A percentile compares a stretch with the other conserved stretches of the same genome.
These are phyloP conservation scores for Sialis fuliginosa DNA, from an alignment of 2,888 invertebrate genomes.

Conservation along the genomic window DNA sequence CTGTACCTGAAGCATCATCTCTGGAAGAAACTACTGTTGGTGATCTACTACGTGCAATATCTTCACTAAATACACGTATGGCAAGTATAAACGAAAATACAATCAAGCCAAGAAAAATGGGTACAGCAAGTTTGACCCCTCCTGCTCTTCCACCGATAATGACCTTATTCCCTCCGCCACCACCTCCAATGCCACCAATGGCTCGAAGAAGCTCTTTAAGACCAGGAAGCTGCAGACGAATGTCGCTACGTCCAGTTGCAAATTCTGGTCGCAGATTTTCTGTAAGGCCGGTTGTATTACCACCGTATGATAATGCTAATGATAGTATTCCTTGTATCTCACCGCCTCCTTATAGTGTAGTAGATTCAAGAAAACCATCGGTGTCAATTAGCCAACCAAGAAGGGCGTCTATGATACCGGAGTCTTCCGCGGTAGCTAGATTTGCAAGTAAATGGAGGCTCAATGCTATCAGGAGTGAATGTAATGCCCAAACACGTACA, in stretches of 20 bases:
- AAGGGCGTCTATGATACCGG: constrained; percentile 12
- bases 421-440: constrained; percentile 11
- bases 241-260: constrained; percentile 16
- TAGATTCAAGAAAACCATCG: constrained; percentile 21
- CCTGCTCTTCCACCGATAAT: constrained; percentile 28
- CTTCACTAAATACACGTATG: constrained; percentile 41
- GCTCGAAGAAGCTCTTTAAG: constrained; percentile 22
- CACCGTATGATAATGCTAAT: constrained; percentile 28
- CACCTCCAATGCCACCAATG: constrained; percentile 10
- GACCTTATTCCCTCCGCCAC: constrained; percentile 25
- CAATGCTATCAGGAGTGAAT: constrained; percentile 3
- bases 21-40: constrained; percentile 70
- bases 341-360: not conserved
- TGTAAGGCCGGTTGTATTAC: constrained; percentile 19
- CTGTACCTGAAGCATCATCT: constrained; percentile 32
- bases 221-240: constrained; percentile 11
- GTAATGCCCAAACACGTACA: constrained; percentile 7
- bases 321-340: constrained; percentile 17
- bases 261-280: constrained; percentile 6
- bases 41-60: constrained; percentile 60
- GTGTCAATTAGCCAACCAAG: constrained; percentile 23
- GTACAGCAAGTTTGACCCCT: constrained; percentile 31
- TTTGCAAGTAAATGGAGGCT: constrained; percentile 11
- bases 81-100: constrained; percentile 18
- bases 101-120: constrained; percentile 30